These are phyloP conservation scores for Hypomecis punctinalis DNA, from an alignment of 2,888 invertebrate species.

Conservation along the genomic window DNA sequence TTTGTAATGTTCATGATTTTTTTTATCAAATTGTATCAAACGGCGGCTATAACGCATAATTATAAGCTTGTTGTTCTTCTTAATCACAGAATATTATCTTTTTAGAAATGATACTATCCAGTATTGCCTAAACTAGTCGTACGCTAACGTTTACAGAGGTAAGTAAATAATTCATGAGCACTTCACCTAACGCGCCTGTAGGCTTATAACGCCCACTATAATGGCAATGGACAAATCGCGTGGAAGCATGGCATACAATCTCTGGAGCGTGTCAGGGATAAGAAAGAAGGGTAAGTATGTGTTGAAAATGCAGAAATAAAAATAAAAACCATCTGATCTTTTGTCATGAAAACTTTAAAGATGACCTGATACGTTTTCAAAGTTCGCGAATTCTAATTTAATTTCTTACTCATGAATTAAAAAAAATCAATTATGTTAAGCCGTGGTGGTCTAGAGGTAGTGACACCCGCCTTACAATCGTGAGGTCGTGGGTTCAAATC, in stretches of 20 bases:
- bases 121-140: conserved; percentile 13
- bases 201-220: conserved; percentile 55
- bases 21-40: too few species aligned
- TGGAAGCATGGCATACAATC: conserved; percentile 49
- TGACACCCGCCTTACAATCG: too few species aligned
- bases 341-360: too few species aligned
- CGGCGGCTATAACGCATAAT: background rate
- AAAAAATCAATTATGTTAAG: too few species aligned
- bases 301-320: background rate
- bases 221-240: conserved; percentile 71
- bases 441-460: too few species aligned
- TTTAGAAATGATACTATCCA: background rate
- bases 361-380: too few species aligned
- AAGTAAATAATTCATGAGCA: conserved; percentile 78
- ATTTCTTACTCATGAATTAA: too few species aligned
- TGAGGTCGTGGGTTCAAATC: too few species aligned
- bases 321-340: too few species aligned
- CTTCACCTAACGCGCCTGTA: conserved; percentile 60
- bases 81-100: background rate
- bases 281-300: background rate
- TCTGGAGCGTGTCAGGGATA: conserved; percentile 34
- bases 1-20: too few species aligned
- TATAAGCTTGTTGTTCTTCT: background rate
- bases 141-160: conserved; percentile 47
- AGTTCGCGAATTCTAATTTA: too few species aligned